Conservation (phyloP, 2,888 invertebrate species). For the Chrysopilus asiliformis region DNA sequence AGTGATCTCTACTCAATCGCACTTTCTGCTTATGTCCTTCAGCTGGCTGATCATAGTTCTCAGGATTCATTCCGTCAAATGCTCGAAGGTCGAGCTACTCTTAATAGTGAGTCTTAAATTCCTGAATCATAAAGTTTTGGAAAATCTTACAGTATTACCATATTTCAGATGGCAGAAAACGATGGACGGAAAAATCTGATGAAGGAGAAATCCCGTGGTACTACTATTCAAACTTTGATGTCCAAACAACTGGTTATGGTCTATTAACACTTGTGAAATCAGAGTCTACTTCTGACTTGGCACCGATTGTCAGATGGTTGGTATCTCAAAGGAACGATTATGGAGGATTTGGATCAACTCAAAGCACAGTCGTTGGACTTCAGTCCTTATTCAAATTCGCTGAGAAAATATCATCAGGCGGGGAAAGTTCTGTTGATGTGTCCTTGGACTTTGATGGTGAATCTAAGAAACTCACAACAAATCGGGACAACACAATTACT, state of each 20-base stretch:
- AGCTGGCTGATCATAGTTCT: conserved; percentile 55
- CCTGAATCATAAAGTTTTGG: too few species aligned
- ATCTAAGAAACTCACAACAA: conserved; percentile 56
- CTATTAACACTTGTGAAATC: conserved; percentile 55
- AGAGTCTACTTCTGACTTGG: conserved; percentile 50
- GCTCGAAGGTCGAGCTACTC: conserved; percentile 41
- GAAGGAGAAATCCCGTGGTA: conserved; percentile 35
- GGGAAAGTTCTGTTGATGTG: conserved; percentile 39
- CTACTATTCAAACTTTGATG: conserved; percentile 48
- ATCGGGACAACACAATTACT: conserved; percentile 64
- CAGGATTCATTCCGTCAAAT: conserved; percentile 51
- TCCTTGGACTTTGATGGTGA: conserved; percentile 40
- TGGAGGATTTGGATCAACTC: too few species aligned
- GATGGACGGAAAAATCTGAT: too few species aligned
- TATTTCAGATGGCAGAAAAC: too few species aligned
- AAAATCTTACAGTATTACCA: too few species aligned
- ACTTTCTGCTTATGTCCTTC: conserved; percentile 60
- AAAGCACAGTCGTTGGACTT: conserved; percentile 63
- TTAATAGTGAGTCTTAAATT: conserved; percentile 30
- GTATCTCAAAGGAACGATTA: too few species aligned
- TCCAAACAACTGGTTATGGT: conserved; percentile 83
- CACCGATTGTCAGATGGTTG: too few species aligned
- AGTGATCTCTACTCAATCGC: conserved; percentile 60
- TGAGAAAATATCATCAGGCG: conserved; percentile 40
- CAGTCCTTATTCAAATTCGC: conserved; percentile 46